Conservation (phyloP, 2,113 vertebrate genomes). For the Bubo scandiacus region DNA sequence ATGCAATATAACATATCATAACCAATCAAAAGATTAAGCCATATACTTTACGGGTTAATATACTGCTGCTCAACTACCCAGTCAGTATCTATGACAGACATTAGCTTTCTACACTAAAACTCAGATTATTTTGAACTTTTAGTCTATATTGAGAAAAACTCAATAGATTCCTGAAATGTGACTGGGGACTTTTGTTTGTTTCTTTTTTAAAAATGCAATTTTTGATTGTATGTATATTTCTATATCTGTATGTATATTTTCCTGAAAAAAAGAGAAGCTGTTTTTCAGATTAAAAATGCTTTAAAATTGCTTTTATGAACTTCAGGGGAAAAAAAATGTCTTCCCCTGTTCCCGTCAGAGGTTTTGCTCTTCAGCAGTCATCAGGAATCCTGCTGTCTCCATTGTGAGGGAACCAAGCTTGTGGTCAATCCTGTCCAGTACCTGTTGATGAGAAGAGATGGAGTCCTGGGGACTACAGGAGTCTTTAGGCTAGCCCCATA, state of each 20-base stretch:
- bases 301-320: neutral
- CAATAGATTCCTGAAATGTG: neutral
- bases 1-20: neutral
- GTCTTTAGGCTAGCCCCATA: neutral
- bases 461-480: neutral
- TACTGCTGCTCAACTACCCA: neutral
- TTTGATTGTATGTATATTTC: neutral
- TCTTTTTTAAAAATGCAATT: neutral
- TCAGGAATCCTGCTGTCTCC: neutral
- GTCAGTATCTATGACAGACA: neutral
- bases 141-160: neutral
- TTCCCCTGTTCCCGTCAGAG: neutral
- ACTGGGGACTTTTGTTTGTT: neutral
- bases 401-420: rapidly evolving
- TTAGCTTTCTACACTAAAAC: neutral
- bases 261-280: neutral
- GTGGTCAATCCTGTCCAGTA: neutral
- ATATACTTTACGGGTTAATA: neutral
- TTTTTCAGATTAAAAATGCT: neutral
- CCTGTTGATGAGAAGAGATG: neutral
- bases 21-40: neutral
- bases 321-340: neutral
- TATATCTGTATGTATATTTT: neutral
- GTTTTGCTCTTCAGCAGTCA: neutral
- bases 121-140: neutral